A percentile compares a stretch with the other conserved stretches of the same genome.
Evolutionary conservation across 2,888 invertebrate species (phyloP).

Genomic region (Meta bourneti): DNA sequence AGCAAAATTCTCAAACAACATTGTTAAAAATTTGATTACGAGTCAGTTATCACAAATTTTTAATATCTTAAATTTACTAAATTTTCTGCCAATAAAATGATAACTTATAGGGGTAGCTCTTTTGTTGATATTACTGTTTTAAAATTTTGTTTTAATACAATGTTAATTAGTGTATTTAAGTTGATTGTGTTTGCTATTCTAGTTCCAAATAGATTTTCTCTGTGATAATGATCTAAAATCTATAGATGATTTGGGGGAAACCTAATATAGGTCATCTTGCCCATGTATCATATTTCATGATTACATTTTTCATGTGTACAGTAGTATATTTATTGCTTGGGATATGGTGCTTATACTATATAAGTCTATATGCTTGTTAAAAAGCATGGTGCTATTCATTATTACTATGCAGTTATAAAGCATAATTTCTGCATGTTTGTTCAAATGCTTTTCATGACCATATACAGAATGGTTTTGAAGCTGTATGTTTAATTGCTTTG

Average conservation of each 20-base stretch:
- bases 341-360: not conserved
- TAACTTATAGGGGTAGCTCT: not conserved
- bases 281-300: constrained; percentile 20
- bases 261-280: constrained; percentile 61
- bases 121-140: no score
- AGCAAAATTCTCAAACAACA: not conserved
- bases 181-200: not conserved
- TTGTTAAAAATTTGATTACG: no score
- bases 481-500: no score
- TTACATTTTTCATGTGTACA: not conserved
- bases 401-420: not conserved
- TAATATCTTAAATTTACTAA: no score
- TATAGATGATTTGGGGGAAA: constrained; percentile 4
- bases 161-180: not conserved
- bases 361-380: not conserved
- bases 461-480: no score
- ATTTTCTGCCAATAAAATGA: not conserved
- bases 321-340: not conserved
- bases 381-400: not conserved
- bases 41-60: no score
- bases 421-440: no score
- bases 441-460: no score
- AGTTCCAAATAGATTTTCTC: not conserved
- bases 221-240: not conserved
- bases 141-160: no score